Percentiles rank a stretch among this genome's conserved stretches.
Evolutionary conservation across 2,797 vertebrate species (phyloP).

Genomic region (Siniperca obscura): DNA sequence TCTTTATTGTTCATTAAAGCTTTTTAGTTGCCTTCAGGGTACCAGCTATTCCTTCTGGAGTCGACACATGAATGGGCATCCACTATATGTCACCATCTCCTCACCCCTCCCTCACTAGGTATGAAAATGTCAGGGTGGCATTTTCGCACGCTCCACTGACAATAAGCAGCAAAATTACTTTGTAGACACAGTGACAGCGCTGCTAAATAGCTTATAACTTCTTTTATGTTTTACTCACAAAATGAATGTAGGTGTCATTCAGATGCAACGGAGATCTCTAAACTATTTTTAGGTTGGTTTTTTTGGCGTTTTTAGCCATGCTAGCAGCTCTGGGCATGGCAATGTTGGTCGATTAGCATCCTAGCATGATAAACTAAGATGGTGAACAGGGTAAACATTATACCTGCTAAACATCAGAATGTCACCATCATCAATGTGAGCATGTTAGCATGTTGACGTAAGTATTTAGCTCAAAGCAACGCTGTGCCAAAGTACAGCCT

Average conservation of each 20-base stretch:
- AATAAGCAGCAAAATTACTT: slow-evolving; percentile 31
- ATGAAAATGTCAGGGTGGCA: slow-evolving; percentile 64
- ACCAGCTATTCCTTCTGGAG: not conserved
- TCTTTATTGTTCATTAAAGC: slow-evolving; percentile 8
- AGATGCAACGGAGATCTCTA: not conserved
- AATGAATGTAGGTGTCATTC: not conserved
- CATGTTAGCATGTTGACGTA: not conserved
- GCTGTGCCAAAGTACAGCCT: not conserved
- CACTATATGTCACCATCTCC: not conserved
- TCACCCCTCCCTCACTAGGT: slow-evolving; percentile 33
- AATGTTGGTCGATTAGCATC: not conserved
- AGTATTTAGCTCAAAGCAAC: not conserved
- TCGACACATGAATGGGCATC: not conserved
- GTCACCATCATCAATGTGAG: not conserved
- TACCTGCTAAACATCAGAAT: not conserved
- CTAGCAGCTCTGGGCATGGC: not conserved
- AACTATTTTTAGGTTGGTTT: not conserved
- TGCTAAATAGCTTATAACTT: slow-evolving; percentile 1
- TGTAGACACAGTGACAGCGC: slow-evolving; percentile 7
- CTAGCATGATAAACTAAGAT: not conserved
- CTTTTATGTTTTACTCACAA: slow-evolving; percentile 2
- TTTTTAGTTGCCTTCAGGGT: slow-evolving; percentile 8
- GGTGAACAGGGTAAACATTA: not conserved
- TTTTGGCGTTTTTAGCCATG: no score
- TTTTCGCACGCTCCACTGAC: slow-evolving; percentile 35